Evolutionary conservation across 1,140 invertebrate species (phyloP).

Genomic region (Harlomillsia oculata): DNA sequence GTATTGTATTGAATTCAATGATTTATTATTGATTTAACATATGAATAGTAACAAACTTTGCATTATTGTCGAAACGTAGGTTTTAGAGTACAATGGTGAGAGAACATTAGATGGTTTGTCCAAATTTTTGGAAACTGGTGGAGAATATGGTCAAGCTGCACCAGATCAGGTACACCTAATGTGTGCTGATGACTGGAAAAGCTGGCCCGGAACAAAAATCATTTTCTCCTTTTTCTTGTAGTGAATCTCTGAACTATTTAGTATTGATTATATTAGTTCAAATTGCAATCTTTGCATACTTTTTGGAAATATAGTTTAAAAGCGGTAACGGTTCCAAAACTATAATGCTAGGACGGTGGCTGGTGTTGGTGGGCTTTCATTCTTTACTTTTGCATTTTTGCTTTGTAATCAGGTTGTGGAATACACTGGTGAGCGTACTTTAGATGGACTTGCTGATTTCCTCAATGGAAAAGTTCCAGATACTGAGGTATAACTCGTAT

Average conservation of each 20-base stretch:
- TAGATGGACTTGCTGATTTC: slow-evolving; percentile 52
- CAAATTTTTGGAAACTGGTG: slow-evolving; percentile 79
- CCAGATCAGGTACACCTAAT: slow-evolving; percentile 49
- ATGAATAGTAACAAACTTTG: neutral
- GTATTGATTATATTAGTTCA: too few species aligned
- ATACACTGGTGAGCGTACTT: slow-evolving; percentile 52
- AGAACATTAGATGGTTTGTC: slow-evolving; percentile 84
- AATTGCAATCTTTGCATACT: neutral
- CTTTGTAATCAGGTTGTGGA: slow-evolving; percentile 51
- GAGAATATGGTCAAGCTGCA: slow-evolving; percentile 55
- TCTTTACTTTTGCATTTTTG: too few species aligned
- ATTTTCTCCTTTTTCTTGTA: too few species aligned
- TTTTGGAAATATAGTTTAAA: too few species aligned
- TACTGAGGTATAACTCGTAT: neutral
- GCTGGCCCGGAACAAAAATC: neutral
- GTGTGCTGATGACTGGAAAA: neutral
- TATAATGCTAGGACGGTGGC: too few species aligned
- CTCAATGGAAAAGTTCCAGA: slow-evolving; percentile 10
- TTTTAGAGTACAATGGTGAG: slow-evolving; percentile 87
- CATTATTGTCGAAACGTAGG: slow-evolving; percentile 42
- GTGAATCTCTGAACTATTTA: too few species aligned
- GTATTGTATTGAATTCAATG: neutral
- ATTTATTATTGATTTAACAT: neutral
- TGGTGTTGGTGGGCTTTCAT: too few species aligned
- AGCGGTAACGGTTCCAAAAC: too few species aligned